Evolutionary conservation across 2,888 invertebrate species (phyloP).

Genomic region (Tetranychus piercei): DNA sequence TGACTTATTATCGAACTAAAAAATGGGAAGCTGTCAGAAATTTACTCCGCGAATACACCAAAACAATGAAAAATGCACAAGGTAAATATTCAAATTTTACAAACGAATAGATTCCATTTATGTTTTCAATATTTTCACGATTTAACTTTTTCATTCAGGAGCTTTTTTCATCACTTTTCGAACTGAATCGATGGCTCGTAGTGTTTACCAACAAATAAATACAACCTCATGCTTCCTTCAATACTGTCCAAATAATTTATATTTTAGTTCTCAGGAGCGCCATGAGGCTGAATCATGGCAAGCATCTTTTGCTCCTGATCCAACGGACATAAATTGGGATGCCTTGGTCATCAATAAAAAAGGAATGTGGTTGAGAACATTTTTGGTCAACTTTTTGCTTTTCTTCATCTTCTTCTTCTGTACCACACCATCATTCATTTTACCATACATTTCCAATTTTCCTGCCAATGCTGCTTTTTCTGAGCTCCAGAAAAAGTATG

Average conservation of each 20-base stretch:
- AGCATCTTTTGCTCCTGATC: background rate
- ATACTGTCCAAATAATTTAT: background rate
- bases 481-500: background rate
- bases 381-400: background rate
- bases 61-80: background rate
- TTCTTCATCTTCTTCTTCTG: background rate
- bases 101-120: background rate
- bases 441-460: background rate
- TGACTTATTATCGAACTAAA: background rate
- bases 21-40: background rate
- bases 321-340: background rate
- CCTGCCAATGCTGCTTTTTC: background rate
- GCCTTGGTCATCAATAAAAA: background rate
- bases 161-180: conserved; percentile 4
- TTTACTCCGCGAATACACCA: background rate
- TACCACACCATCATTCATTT: background rate
- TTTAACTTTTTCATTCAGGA: background rate
- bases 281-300: background rate
- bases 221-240: background rate
- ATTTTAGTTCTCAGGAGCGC: background rate
- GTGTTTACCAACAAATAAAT: background rate
- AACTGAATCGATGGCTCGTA: background rate
- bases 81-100: background rate
- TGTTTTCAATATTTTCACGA: background rate
- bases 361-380: background rate